phyloP scores from a whole-genome alignment of 2,113 vertebrate genomes.

The Synchiropus splendidus region DNA sequence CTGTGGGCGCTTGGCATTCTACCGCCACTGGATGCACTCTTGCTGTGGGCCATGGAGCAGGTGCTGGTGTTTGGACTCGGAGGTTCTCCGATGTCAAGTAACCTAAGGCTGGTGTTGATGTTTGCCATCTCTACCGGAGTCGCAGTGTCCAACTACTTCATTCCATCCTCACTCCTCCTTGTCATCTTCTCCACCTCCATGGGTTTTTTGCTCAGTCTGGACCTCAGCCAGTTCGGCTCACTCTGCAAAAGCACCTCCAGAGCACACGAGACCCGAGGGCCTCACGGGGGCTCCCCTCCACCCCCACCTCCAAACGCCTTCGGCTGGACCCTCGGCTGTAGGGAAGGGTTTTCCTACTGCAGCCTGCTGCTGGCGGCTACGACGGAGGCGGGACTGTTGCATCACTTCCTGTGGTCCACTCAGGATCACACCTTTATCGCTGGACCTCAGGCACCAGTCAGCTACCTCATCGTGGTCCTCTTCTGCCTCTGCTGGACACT shows the following conservation, averaged over 20 bases:
- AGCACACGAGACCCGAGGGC: constrained; percentile 41
- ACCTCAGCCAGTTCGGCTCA: constrained; percentile 73
- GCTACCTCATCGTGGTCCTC: constrained; percentile 78
- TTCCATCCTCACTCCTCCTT: constrained; percentile 79
- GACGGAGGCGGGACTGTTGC: constrained; percentile 77
- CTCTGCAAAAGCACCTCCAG: constrained; percentile 58
- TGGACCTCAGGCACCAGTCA: constrained; percentile 70
- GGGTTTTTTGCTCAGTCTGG: constrained; percentile 91
- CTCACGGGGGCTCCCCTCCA: constrained; percentile 36
- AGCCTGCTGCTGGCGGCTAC: constrained; percentile 70
- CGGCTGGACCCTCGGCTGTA: constrained; percentile 68
- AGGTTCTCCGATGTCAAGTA: constrained; percentile 89
- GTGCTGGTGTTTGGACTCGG: constrained; percentile 85
- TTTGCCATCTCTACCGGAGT: constrained; percentile 77
- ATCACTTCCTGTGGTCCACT: constrained; percentile 62
- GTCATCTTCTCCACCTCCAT: constrained; percentile 85
- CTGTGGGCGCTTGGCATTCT: constrained; percentile 88
- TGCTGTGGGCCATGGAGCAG: constrained; percentile 93
- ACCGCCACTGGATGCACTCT: constrained; percentile 85
- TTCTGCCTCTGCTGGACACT: constrained; percentile 74
- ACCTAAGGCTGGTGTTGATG: constrained; percentile 84
- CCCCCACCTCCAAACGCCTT: constrained; percentile 33
- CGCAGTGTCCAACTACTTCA: constrained; percentile 80
- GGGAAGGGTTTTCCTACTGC: constrained; percentile 71
- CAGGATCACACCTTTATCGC: constrained; percentile 49